These are phyloP conservation scores for Nixonia krombeini DNA, from an alignment of 1,140 invertebrate species.

Conservation along the genomic window DNA sequence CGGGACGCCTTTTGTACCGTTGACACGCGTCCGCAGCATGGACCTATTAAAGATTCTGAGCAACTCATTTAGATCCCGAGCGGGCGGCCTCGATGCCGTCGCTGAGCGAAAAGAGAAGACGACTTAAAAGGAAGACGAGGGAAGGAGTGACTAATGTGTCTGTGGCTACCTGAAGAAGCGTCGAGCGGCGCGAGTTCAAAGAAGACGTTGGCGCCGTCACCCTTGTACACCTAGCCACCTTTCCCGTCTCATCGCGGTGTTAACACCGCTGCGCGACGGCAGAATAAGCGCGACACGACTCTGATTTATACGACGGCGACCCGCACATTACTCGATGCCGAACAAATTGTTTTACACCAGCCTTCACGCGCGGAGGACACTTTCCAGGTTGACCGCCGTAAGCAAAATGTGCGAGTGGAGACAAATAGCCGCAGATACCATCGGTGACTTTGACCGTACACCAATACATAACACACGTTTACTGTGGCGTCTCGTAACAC, in stretches of 20 bases:
- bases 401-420: too few species aligned
- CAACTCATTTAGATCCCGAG: conserved; percentile 67
- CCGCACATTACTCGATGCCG: conserved; percentile 6
- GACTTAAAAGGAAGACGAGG: conserved; percentile 48
- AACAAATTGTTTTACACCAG: conserved; percentile 41
- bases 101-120: conserved; percentile 42
- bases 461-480: too few species aligned
- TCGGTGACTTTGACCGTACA: too few species aligned
- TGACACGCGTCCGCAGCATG: conserved; percentile 62
- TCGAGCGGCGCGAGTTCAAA: conserved; percentile 67
- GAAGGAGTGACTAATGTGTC: conserved; percentile 71
- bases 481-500: too few species aligned
- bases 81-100: conserved; percentile 31
- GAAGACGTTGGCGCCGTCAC: conserved; percentile 69
- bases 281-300: conserved; percentile 15
- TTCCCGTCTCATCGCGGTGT: conserved; percentile 39
- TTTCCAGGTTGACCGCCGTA: too few species aligned
- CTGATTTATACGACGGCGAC: conserved; percentile 18
- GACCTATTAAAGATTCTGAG: conserved; percentile 68
- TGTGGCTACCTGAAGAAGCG: conserved; percentile 71
- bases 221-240: conserved; percentile 47
- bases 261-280: conserved; percentile 40
- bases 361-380: too few species aligned
- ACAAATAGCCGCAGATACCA: too few species aligned
- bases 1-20: conserved; percentile 49